Evolutionary conservation across 64 coral and sea anemone species (phyloP), one percentile per base, ranked within the genome.

Genomic region (Porites australiensis): DNA sequence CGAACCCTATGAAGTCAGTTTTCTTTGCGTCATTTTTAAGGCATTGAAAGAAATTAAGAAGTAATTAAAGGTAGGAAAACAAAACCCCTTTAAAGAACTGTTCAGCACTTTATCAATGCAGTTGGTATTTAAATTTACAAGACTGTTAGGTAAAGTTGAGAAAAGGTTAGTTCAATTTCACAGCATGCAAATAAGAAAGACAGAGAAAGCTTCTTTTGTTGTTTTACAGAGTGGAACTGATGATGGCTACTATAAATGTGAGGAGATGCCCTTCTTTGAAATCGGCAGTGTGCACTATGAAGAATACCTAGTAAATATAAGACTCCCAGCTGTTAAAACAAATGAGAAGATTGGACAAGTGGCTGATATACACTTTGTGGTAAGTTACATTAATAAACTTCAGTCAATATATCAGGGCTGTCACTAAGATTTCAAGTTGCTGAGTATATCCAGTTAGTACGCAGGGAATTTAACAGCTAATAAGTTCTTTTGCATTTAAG

Each of bases 241-340:
- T 14, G 81, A 81, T 61, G 86, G 88, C 7, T 94, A 82, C 55
- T 97, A 97, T 55, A 86, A 93, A 5, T 97, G 95, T 23, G 95
- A 93, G 0, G 95, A 97, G 63, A 91, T 97, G 37, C 95, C 95
- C 5, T 97, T 97, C 76, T 97, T 97, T 78, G 95, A 97, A 74
- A 91, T 97, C 13, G 95, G 95, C 11, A 88, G 76, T 53, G 95
- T 97, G 20, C 90, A 94, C 50, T 85, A 97, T 73, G 88, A 93
- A 15, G 90, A 94, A 43, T 97, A 97, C 47, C 75, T 97, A 23
- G 95, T 97, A 43, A 97, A 94, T 44, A 70, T 97, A 55, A 88
- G 88, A 53, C 88, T 97, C 2, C 95, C 95, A 10, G 77, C 72
- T 58, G 9, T 76, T 23, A 37, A 78, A 1, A 47, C 47, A 37